Evolutionary conservation across 2,888 invertebrate genomes (phyloP), one percentile per base, ranked within the genome.

Genomic region (Bombyx huttoni): DNA sequence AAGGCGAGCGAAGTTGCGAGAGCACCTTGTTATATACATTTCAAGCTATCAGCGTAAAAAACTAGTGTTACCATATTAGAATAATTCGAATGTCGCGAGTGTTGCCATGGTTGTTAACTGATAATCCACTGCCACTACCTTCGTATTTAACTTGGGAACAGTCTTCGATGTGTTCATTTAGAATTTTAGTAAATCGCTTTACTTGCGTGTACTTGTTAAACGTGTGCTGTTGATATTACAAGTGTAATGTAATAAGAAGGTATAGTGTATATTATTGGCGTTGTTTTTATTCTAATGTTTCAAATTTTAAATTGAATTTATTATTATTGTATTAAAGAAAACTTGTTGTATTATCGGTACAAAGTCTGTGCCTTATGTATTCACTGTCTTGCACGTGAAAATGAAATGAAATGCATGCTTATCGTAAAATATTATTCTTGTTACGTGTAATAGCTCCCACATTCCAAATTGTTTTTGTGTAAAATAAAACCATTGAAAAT

Each of bases 391-490:
- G 10, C 14, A 3, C 2, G 13, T n/a, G 49, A 7, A 24, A 24
- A 24, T 7, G 12, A 13, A 9, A n/a, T 10, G 13, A 14, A 9
- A 6, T 24, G 48, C 48, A 33, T 13, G 14, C 12, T 24, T 14
- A 33, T 8, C 47, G 12, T 13, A 47, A 8, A 13, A 47, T 47
- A 14, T 9, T 13, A 8, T 47, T 8, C 13, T 14, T 24, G 14
- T 48, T 48, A 14, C 7, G 48, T 48, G 24, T 33, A 9, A 10
- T 14, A 10, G 50, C 45, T 45, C 45, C 56, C 61, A 70, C 75
- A 73, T 74, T 74, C 70, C 74, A 73, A 55, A 24, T 24, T 2
- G 2, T 24, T 62, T 10, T 2, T 10, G 40, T 40, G 7, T 8
- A 10, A 5, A 40, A 10, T 33, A 48, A 48, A 48, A 47, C 5